These are phyloP conservation scores for Eudyptes chrysolophus DNA, from an alignment of 2,113 vertebrate genomes.

Conservation along the genomic window DNA sequence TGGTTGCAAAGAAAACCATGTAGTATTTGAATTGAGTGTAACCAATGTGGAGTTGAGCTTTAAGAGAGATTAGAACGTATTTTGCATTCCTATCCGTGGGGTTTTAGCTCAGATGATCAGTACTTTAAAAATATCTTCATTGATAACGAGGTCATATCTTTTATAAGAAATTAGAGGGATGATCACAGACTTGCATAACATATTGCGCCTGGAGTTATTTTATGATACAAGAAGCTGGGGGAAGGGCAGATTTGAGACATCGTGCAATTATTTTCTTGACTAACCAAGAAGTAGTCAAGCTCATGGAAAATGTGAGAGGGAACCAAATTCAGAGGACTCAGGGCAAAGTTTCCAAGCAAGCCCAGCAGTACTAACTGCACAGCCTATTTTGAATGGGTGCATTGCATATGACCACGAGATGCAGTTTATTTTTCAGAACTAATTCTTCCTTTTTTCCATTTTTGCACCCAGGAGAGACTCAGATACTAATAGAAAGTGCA, in stretches of 20 bases:
- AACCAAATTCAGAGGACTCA: not conserved
- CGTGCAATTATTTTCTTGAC: slow-evolving; percentile 22
- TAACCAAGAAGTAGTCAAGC: not conserved
- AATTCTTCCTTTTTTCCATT: not conserved
- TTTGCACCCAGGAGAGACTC: not conserved
- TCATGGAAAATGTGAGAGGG: not conserved
- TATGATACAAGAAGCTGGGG: slow-evolving; percentile 53
- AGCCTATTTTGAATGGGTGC: not conserved
- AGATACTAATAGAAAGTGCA: not conserved
- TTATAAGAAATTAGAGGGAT: slow-evolving; percentile 67
- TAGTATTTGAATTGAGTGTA: not conserved
- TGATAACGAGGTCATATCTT: slow-evolving; percentile 64
- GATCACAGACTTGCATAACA: slow-evolving; percentile 62
- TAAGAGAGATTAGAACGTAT: not conserved
- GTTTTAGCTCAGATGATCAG: slow-evolving; percentile 56
- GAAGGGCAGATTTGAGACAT: slow-evolving; percentile 44
- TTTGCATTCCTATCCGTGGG: slow-evolving; percentile 12
- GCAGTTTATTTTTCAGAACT: not conserved
- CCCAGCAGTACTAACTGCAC: not conserved
- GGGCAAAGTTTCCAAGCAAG: not conserved
- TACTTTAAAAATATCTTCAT: slow-evolving; percentile 64
- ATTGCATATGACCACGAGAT: not conserved
- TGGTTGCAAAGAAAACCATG: not conserved
- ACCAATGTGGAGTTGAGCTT: not conserved
- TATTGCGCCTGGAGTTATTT: slow-evolving; percentile 63